These are phyloP conservation scores for Philereme vetulata DNA, from an alignment of 2,888 invertebrate genomes.

Conservation along the genomic window DNA sequence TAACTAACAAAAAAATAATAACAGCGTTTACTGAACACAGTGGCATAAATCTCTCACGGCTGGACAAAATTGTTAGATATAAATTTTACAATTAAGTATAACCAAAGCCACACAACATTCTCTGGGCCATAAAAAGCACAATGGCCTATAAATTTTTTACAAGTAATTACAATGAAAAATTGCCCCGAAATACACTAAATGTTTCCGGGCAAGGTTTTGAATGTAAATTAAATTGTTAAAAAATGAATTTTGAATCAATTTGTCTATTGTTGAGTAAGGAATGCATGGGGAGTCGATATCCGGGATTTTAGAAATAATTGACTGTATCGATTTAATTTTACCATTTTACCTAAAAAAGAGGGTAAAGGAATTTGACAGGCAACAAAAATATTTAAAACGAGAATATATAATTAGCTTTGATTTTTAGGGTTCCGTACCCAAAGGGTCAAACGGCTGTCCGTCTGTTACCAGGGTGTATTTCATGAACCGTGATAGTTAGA, in stretches of 20 bases:
- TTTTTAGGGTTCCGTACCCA: too few species aligned
- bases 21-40: constrained; percentile 46
- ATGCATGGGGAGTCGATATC: constrained; percentile 32
- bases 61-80: constrained; percentile 65
- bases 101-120: constrained; percentile 43
- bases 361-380: background rate
- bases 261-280: constrained; percentile 47
- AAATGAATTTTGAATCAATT: constrained; percentile 54
- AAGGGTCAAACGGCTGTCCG: too few species aligned
- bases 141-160: constrained; percentile 76
- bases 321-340: background rate
- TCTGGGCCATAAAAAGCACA: constrained; percentile 65
- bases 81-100: constrained; percentile 64
- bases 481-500: too few species aligned
- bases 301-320: constrained; percentile 22
- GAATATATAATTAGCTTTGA: background rate
- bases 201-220: constrained; percentile 63
- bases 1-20: constrained; percentile 49
- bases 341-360: too few species aligned
- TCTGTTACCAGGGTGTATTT: too few species aligned
- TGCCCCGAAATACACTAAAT: constrained; percentile 57
- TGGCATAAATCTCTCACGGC: constrained; percentile 49
- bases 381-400: too few species aligned
- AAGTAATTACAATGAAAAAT: constrained; percentile 78
- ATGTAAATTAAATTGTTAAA: constrained; percentile 62